Base-by-base conservation (phyloP, 2,797 vertebrate species). In the Tapera naevia region DNA sequence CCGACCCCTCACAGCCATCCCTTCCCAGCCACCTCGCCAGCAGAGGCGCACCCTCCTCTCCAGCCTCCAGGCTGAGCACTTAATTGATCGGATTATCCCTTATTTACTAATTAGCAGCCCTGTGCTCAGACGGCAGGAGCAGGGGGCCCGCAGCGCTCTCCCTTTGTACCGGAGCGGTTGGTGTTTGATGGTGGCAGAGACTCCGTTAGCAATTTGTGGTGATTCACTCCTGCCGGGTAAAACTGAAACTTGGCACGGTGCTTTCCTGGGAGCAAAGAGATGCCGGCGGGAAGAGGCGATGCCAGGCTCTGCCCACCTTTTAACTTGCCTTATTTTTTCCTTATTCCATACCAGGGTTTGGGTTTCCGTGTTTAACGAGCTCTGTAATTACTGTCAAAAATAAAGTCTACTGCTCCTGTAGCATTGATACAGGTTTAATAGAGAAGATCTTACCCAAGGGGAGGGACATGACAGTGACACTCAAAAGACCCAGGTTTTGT, bases 281-380 rank as follows among this genome's bases (percentile, higher is more conserved):
- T 0, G 7, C 67, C 2, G 2, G 45, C 1, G 11, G 66, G 43
- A 30, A 65, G 35, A 80, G 56, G 53, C 69, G 7, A 21, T 15
- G 85, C 94, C 89, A 81, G 72, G 3, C 91, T 86, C 93, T 93
- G 87, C 70, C 81, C 82, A 19, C 66, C 70, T 58, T 33, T 39
- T 3, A 14, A 33, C 8, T 48, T 13, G 30, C 66, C 66, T 74
- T 25, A 3, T 65, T 88, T 64, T 48, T 30, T 7, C 41, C 23
- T 57, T 11, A 4, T 18, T 76, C 74, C 3, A 0, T 43, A 2
- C 33, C 71, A 2, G 33, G 5, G n/a, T 19, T 89, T 2, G 53
- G 1, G 32, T 18, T 27, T 57, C 69, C 8, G 37, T 3, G 8
- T 24, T 73, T 22, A 37, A 39, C 0, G 17, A 86, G 73, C 74